phyloP scores from a whole-genome alignment of 2,113 vertebrate species.

The Mohoua ochrocephala region DNA sequence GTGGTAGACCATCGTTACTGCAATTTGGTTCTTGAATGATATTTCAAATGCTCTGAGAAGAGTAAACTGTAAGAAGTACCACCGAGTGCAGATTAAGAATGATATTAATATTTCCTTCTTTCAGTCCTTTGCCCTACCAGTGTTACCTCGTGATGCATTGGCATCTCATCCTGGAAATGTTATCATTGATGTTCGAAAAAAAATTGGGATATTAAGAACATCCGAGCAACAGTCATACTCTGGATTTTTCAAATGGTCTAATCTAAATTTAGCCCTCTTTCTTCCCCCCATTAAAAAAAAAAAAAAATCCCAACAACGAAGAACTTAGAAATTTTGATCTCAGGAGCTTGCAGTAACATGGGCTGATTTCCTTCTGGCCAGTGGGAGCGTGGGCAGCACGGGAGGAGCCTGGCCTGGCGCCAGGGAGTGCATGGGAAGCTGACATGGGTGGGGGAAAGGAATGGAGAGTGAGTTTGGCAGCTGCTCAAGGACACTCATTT shows the following conservation, averaged over 20 bases:
- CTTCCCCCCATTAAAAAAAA: background rate
- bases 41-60: conserved; percentile 4
- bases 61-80: background rate
- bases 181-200: background rate
- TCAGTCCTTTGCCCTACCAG: background rate
- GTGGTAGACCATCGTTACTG: background rate
- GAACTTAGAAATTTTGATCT: conserved; percentile 8
- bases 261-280: conserved; percentile 44
- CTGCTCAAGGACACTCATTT: conserved; percentile 11
- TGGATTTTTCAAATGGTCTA: background rate
- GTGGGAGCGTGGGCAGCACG: conserved; percentile 66
- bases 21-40: background rate
- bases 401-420: conserved; percentile 68
- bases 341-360: conserved; percentile 42
- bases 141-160: background rate
- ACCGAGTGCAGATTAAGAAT: background rate
- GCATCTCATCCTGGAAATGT: background rate
- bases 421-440: conserved; percentile 94
- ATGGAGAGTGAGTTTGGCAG: conserved; percentile 53
- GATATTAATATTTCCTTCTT: background rate
- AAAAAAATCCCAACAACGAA: background rate
- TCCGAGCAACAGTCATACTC: background rate
- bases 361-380: conserved; percentile 51
- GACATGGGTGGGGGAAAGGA: conserved; percentile 73
- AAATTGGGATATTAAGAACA: background rate